Percentiles rank a stretch among this genome's conserved stretches.
Conservation (phyloP, 2,888 invertebrate species). For the Thera britannica region DNA sequence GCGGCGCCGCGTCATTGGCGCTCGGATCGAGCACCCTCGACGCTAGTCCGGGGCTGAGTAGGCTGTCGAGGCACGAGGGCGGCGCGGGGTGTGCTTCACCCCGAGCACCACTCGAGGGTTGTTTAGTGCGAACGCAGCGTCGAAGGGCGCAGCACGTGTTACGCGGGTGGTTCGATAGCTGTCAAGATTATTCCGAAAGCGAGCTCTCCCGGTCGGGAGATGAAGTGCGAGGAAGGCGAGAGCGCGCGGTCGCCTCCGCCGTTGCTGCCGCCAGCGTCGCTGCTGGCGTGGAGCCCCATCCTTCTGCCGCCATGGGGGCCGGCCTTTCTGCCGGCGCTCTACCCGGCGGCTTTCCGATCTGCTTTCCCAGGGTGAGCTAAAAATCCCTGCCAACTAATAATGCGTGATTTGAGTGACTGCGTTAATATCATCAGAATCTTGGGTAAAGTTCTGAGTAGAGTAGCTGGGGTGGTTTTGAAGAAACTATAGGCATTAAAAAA, state of each 20-base stretch:
- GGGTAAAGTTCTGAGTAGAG: too few species aligned
- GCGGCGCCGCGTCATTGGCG: conserved; percentile 66
- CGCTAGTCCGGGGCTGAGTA: conserved; percentile 77
- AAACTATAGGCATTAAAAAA: too few species aligned
- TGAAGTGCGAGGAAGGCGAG: conserved; percentile 81
- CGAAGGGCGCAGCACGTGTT: conserved; percentile 80
- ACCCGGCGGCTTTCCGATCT: conserved; percentile 88
- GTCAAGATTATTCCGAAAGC: conserved; percentile 81
- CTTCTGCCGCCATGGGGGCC: conserved; percentile 91
- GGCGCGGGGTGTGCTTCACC: conserved; percentile 83
- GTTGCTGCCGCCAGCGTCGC: conserved; percentile 85
- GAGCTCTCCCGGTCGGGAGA: conserved; percentile 82
- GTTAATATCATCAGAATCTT: neutral
- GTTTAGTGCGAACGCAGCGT: conserved; percentile 82
- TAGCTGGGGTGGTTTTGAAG: too few species aligned
- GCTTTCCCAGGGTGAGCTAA: conserved; percentile 90
- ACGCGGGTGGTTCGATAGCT: conserved; percentile 64
- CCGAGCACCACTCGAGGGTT: conserved; percentile 84
- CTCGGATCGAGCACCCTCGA: conserved; percentile 79
- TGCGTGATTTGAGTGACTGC: conserved; percentile 26
- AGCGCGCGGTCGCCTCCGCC: conserved; percentile 74
- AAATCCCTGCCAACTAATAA: conserved; percentile 26
- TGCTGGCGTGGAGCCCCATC: conserved; percentile 91
- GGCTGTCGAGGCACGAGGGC: conserved; percentile 83
- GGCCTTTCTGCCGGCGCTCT: conserved; percentile 88